Evolutionary conservation across 2,797 vertebrate species (phyloP), one percentile per base, ranked within the genome.

Genomic region (Prunella strophiata): DNA sequence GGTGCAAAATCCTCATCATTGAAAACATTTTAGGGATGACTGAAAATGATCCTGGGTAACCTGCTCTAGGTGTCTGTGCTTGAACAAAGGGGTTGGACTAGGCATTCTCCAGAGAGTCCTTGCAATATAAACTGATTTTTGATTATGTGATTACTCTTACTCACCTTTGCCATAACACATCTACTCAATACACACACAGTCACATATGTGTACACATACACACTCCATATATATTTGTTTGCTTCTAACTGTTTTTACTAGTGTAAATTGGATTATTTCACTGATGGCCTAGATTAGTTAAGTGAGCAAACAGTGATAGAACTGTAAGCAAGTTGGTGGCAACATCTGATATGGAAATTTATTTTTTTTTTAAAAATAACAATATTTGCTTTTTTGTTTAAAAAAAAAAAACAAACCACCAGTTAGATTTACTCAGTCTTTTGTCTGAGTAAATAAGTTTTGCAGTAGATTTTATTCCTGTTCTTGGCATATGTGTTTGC

Each of bases 21-120:
- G 10, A 30, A 45, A 23, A 26, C 7, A 30, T 23, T 75, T 77
- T 85, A 65, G 15, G 15, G 11, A 45, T 40, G 7, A 55, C 36
- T 45, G 25, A 66, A 71, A n/a, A 34, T 45, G 9, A 11, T 54
- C 34, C 20, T 43, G 21, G 7, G 8, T 58, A 48, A 63, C 6
- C 16, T 34, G 5, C 4, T 68, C 19, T 36, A 19, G 16, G 9
- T 58, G 26, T 15, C 42, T 0, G 0, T 36, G 26, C 18, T 63
- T 63, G 32, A 78, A 22, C 34, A 13, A 63, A 7, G 7, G 25
- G 2, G 1, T 54, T 62, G 11, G 7, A 55, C 7, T 48, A 40
- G 11, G 5, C 40, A 13, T 62, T 34, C 21, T 30, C 34, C 10
- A 27, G 34, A 42, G 8, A 15, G 50, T 63, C 26, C 15, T 63